Evolutionary conservation across 2,113 vertebrate species (phyloP).

Genomic region (Pelodiscus sinensis): DNA sequence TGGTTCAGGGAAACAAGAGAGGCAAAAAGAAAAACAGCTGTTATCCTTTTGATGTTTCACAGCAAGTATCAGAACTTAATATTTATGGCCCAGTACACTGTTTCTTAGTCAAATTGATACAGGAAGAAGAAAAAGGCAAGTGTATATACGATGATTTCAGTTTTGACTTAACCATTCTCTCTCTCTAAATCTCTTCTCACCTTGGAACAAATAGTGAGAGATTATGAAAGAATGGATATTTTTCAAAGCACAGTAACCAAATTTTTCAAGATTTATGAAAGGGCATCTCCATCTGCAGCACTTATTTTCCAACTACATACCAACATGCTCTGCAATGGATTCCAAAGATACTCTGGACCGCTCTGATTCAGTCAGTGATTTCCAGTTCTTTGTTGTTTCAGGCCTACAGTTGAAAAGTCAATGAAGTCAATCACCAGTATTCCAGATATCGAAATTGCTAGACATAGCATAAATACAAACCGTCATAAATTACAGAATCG

Average conservation of each 20-base stretch:
- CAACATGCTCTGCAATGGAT: slow-evolving; percentile 78
- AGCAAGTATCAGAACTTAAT: neutral
- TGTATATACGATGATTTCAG: neutral
- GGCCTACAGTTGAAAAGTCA: slow-evolving; percentile 75
- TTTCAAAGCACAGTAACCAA: neutral
- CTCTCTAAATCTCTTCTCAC: neutral
- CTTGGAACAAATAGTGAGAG: neutral
- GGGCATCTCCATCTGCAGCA: neutral
- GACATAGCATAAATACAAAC: neutral
- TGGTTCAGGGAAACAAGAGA: neutral
- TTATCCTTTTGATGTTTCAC: neutral
- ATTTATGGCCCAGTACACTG: neutral
- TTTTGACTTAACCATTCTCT: neutral
- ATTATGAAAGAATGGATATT: neutral
- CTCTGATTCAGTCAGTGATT: slow-evolving; percentile 80
- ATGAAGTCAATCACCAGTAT: neutral
- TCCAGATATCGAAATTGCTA: neutral
- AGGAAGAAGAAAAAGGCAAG: neutral
- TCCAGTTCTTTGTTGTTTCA: slow-evolving; percentile 82
- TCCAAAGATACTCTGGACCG: slow-evolving; percentile 75
- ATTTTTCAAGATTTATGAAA: neutral
- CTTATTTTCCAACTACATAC: slow-evolving; percentile 72
- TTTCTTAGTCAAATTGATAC: neutral
- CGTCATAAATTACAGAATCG: neutral
- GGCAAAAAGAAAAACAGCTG: neutral